A percentile compares a stretch with the other conserved stretches of the same genome.
phyloP scores from a whole-genome alignment of 2,113 vertebrate genomes.

The Pelmatolapia mariae region DNA sequence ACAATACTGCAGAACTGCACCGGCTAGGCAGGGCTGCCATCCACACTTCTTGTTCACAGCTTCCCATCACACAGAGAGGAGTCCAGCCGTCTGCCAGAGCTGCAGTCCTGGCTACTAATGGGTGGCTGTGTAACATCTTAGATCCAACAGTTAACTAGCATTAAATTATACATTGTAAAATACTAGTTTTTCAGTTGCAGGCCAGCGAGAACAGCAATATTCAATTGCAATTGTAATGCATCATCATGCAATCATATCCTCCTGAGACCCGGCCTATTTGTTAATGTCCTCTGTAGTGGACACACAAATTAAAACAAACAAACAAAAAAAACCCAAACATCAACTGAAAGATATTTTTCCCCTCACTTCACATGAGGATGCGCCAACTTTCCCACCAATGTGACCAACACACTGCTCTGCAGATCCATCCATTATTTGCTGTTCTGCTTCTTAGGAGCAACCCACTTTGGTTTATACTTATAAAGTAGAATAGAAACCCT shows the following conservation, averaged over 20 bases:
- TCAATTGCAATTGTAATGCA: neutral
- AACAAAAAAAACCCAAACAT: neutral
- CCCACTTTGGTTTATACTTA: neutral
- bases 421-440: neutral
- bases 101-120: neutral
- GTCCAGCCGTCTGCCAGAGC: neutral
- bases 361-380: neutral
- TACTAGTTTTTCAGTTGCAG: neutral
- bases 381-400: neutral
- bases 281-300: neutral
- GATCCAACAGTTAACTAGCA: neutral
- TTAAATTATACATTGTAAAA: neutral
- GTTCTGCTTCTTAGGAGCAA: neutral
- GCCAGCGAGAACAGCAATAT: neutral
- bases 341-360: neutral
- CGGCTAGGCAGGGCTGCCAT: neutral
- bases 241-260: neutral
- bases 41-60: neutral
- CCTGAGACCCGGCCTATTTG: neutral
- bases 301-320: rapidly evolving
- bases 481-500: neutral
- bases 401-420: neutral
- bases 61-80: neutral
- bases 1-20: neutral
- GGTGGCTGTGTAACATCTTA: neutral